A percentile compares a stretch with the other conserved stretches of the same genome.
phyloP scores from a whole-genome alignment of 2,888 invertebrate species.

The Eupithecia centaureata region DNA sequence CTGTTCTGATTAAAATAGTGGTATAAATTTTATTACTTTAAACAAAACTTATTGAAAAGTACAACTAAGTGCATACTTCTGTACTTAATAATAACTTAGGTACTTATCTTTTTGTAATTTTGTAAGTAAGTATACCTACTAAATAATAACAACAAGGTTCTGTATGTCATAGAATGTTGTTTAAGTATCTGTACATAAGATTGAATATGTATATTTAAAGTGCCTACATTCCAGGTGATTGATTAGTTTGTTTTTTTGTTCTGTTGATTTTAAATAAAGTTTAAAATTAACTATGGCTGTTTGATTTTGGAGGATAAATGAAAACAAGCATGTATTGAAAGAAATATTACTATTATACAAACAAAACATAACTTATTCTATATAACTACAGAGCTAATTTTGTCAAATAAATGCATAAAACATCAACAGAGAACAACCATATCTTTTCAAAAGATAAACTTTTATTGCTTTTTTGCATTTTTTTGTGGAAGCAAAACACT shows the following conservation, averaged over 20 bases:
- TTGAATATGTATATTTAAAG: conserved; percentile 56
- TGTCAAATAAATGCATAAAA: conserved; percentile 29
- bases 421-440: conserved; percentile 2
- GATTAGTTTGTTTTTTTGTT: conserved; percentile 53
- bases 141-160: not conserved
- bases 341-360: conserved; percentile 63
- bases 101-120: conserved; percentile 12
- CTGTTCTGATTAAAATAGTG: not conserved
- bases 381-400: conserved; percentile 16
- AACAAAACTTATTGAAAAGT: not conserved
- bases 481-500: not conserved
- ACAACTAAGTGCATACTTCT: not conserved
- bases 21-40: not conserved
- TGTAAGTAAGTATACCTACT: not conserved
- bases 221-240: conserved; percentile 81
- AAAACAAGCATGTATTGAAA: conserved; percentile 48
- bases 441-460: conserved; percentile 1
- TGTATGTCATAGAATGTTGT: not conserved
- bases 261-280: conserved; percentile 62
- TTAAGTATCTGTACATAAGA: not conserved
- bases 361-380: conserved; percentile 22
- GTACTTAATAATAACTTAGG: not conserved
- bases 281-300: conserved; percentile 28
- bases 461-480: not conserved
- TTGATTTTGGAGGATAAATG: conserved; percentile 19